Base-by-base conservation (phyloP, 1,140 invertebrate genomes). In the Bombus affinis region DNA sequence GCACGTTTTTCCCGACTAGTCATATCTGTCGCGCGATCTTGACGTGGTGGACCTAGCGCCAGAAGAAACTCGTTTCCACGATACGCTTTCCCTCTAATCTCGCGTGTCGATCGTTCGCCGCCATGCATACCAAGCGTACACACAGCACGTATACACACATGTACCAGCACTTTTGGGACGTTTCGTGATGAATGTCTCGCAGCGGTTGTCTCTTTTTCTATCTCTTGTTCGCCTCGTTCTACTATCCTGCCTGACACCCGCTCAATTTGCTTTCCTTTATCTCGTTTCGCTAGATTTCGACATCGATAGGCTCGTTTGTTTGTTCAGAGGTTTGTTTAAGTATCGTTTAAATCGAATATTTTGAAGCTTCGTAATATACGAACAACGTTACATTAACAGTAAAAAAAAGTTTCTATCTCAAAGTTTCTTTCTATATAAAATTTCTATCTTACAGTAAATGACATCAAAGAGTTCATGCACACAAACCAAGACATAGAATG, bases 1-100 rank as follows among this genome's bases (percentile, higher is more conserved):
- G 25, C 65, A 47, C 44, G 73, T 72, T 85, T 85, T 85, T 39
- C 81, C 15, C 28, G 12, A 42, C 47, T 44, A 47, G 65, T 68
- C 42, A 32, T 84, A 82, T 80, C 72, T 83, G 59, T 83, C 37
- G 35, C 62, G 62, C n/a, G 47, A 77, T 87, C 73, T 87, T 77
- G 74, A 71, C 74, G 47, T 44, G 74, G 44, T 35, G 75, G 47
- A 42, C 73, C 62, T 28, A 37, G 22, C 81, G 73, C 44, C 37
- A 70, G 74, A 70, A 77, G 73, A 77, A 76, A 68, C 42, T 76
- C 72, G 81, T 83, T 83, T 68, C 62, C 66, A 65, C 81, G 59
- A 78, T 77, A 83, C 74, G 47, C 35, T 83, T 77, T 78, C 47
- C 82, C 74, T 57, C 25, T 83, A 83, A 83, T 83, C 82, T 83